phyloP scores from a whole-genome alignment of 2,797 vertebrate genomes.

The Diplodus sargus region DNA sequence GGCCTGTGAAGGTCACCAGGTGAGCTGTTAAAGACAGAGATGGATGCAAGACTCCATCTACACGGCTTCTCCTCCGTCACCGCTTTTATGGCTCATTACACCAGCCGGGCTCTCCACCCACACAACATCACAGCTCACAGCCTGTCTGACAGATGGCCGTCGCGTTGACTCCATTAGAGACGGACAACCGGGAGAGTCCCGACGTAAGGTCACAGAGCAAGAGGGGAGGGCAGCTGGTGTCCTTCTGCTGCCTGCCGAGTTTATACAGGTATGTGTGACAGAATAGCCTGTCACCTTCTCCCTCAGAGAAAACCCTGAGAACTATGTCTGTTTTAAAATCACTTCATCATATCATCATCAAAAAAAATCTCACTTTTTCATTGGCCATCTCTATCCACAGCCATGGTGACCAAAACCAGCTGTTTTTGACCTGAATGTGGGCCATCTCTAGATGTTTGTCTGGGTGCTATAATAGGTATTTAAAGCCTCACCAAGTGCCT shows the following conservation, averaged over 20 bases:
- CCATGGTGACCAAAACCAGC: too few species aligned
- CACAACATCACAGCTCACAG: conserved; percentile 24
- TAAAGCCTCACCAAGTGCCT: too few species aligned
- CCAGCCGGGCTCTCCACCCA: not conserved
- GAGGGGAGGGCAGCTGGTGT: not conserved
- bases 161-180: conserved; percentile 34
- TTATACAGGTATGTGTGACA: not conserved
- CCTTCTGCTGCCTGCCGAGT: not conserved
- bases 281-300: not conserved
- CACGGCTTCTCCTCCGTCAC: conserved; percentile 18
- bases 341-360: too few species aligned
- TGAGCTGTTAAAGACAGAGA: conserved; percentile 45
- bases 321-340: not conserved
- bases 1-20: not conserved
- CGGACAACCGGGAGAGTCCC: conserved; percentile 4
- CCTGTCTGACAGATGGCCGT: conserved; percentile 42
- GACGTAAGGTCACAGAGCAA: conserved; percentile 25
- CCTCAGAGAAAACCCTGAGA: not conserved
- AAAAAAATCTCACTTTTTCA: too few species aligned
- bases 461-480: too few species aligned
- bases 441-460: too few species aligned
- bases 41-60: conserved; percentile 28
- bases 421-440: too few species aligned
- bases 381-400: too few species aligned
- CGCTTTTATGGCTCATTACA: conserved; percentile 50